Evolutionary conservation across 2,797 vertebrate species (phyloP), one percentile per base, ranked within the genome.

Genomic region (Hafferia zeledoni): DNA sequence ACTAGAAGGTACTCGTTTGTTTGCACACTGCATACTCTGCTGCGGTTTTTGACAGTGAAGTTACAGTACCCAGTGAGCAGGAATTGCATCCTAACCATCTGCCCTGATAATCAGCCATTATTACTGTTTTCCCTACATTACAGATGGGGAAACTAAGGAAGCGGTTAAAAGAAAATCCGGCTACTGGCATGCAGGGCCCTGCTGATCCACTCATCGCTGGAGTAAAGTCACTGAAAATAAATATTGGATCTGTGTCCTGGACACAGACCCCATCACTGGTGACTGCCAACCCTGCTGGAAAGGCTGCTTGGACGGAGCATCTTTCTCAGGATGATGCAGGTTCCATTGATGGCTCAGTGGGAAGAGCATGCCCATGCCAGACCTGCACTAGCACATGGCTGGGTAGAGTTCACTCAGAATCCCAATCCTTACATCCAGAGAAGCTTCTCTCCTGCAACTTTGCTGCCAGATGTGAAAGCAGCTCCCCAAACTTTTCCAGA

Each of bases 81-180:
- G 60, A 93, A 87, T 57, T 74, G 41, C 67, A 92, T 70, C 63
- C 83, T 52, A 90, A 87, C 86, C 78, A 89, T 92, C 83, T 87
- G 88, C 89, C 87, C 89, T 0, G 1, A 92, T 70, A 69, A 92
- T 87, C 83, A 93, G 75, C 55, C 39, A 55, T 79, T 76, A 33
- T 69, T 78, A 37, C 41, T 76, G 27, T 49, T 82, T 84, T 72
- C 30, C 16, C 33, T 57, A 2, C 77, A 60, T 84, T 82, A 67
- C 67, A 79, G 70, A 87, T 43, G 47, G 41, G 44, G 49, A 80
- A 79, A 55, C 30, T 30, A 78, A 79, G 11, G 63, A 78, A 87
- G 85, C 1, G 7, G 43, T 33, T 52, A 69, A 39, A 89, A 70
- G 63, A 87, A 93, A 92, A 93, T 43, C 43, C 67, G 89, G 81